Conservation (phyloP, 2,113 vertebrate genomes). For the Odobenus rosmarus region DNA sequence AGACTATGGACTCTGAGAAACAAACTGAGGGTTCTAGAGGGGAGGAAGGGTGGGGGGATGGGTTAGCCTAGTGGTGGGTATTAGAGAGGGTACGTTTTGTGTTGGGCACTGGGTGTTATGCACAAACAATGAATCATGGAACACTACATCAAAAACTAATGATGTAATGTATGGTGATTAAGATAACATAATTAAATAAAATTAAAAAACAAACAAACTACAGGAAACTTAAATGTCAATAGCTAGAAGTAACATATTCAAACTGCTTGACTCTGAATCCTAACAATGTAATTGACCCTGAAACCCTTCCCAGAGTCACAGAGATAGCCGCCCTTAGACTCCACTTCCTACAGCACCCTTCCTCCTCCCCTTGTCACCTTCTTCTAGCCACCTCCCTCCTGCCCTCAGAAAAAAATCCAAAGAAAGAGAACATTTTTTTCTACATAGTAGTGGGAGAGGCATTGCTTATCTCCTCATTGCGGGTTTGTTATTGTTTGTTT, state of each 20-base stretch:
- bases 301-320: not conserved
- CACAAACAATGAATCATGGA: too few species aligned
- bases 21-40: too few species aligned
- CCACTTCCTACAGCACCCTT: not conserved
- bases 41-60: too few species aligned
- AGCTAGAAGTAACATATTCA: not conserved
- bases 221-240: not conserved
- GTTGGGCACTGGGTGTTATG: too few species aligned
- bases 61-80: too few species aligned
- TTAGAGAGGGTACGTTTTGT: too few species aligned
- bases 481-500: not conserved
- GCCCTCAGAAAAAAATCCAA: not conserved
- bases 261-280: not conserved
- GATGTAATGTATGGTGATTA: too few species aligned
- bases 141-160: too few species aligned
- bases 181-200: too few species aligned
- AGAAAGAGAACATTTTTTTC: not conserved
- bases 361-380: not conserved
- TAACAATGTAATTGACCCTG: not conserved
- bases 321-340: not conserved
- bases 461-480: not conserved
- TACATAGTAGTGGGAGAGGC: not conserved
- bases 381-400: not conserved
- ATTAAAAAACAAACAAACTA: too few species aligned
- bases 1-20: too few species aligned